These are phyloP conservation scores for Eclectus roratus DNA, from an alignment of 2,113 vertebrate species.

Conservation along the genomic window DNA sequence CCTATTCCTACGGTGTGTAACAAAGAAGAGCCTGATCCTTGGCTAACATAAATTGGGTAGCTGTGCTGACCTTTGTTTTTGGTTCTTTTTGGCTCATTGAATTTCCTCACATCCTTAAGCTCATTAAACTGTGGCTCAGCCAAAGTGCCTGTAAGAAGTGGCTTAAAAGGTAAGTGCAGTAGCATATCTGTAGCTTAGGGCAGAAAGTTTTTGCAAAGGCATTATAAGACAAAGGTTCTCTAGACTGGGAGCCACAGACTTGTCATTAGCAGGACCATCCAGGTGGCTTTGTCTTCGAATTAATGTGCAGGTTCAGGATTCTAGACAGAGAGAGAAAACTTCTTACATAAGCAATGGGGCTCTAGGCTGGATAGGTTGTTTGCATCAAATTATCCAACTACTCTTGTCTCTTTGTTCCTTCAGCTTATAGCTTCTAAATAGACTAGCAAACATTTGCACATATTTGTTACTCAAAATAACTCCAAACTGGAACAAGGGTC, in stretches of 20 bases:
- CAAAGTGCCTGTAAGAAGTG: neutral
- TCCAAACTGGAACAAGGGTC: neutral
- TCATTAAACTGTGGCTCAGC: constrained; percentile 18
- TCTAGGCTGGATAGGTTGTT: neutral
- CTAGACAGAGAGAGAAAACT: neutral
- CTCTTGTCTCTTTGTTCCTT: neutral
- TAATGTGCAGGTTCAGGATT: neutral
- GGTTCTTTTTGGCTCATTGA: neutral
- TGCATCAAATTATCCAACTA: neutral
- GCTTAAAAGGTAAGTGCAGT: neutral
- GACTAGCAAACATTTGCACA: neutral
- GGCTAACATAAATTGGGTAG: neutral
- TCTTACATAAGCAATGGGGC: neutral
- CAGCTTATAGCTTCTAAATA: neutral
- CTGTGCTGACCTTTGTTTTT: constrained; percentile 11
- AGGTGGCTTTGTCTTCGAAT: neutral
- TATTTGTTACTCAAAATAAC: neutral
- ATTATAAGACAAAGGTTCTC: neutral
- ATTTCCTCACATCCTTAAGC: constrained; percentile 18
- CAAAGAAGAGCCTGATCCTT: neutral
- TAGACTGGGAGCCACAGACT: neutral
- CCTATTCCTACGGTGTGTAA: neutral
- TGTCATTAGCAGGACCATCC: neutral
- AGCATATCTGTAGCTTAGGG: neutral
- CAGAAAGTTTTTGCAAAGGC: neutral